These are phyloP conservation scores for Eilema griseolum DNA, from an alignment of 2,888 invertebrate genomes.

Conservation along the genomic window DNA sequence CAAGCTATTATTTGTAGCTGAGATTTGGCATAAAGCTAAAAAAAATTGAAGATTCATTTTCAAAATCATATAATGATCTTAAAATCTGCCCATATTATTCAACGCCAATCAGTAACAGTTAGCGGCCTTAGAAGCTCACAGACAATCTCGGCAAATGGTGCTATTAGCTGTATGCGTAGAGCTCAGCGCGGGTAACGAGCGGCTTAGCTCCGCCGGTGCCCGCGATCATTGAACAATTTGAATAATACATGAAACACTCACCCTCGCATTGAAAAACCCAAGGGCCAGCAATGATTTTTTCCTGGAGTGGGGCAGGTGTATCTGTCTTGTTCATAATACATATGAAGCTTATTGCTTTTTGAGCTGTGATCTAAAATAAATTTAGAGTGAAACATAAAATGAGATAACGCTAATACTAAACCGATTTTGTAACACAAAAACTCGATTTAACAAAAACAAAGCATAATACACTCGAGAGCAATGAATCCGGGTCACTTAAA, in stretches of 20 bases:
- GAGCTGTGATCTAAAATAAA: background rate
- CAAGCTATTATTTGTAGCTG: background rate
- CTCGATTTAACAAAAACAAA: no score
- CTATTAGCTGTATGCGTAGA: slow-evolving; percentile 71
- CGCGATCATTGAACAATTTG: slow-evolving; percentile 74
- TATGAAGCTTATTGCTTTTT: background rate
- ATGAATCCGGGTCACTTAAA: no score
- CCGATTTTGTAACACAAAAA: no score
- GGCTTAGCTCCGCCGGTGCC: slow-evolving; percentile 53
- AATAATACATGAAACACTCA: slow-evolving; percentile 77
- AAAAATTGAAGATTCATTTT: slow-evolving; percentile 17
- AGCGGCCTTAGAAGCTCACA: slow-evolving; percentile 56
- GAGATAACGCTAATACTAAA: background rate
- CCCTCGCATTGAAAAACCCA: slow-evolving; percentile 35
- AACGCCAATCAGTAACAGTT: slow-evolving; percentile 62
- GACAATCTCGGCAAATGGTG: slow-evolving; percentile 75
- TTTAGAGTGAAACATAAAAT: background rate
- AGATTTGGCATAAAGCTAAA: background rate
- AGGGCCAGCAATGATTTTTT: slow-evolving; percentile 25
- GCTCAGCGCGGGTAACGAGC: slow-evolving; percentile 62
- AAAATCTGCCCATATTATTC: slow-evolving; percentile 43
- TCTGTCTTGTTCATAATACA: slow-evolving; percentile 1
- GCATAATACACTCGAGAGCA: no score
- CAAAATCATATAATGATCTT: slow-evolving; percentile 25
- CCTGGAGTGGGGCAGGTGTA: slow-evolving; percentile 5